Conservation (phyloP, 1,140 invertebrate genomes). For the Drosophila willistoni region DNA sequence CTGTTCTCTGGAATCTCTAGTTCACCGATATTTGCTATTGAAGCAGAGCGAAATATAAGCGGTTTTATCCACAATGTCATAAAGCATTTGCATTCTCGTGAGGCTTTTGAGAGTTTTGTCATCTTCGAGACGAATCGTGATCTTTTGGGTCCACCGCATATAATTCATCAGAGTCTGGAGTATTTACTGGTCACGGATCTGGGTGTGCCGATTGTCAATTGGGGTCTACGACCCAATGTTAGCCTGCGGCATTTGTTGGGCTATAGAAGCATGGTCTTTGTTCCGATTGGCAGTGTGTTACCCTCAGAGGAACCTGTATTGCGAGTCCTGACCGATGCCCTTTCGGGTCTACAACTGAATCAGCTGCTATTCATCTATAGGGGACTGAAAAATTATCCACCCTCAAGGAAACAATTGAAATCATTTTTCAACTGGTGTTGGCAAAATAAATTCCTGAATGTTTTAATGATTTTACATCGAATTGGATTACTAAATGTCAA, state of each 20-base stretch:
- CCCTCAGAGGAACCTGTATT: constrained; percentile 42
- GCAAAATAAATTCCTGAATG: constrained; percentile 50
- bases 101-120: constrained; percentile 16
- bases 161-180: constrained; percentile 41
- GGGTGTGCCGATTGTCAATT: constrained; percentile 35
- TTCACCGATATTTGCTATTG: background rate
- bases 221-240: constrained; percentile 29
- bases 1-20: background rate
- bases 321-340: constrained; percentile 16
- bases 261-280: constrained; percentile 35
- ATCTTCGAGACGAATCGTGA: constrained; percentile 1
- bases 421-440: constrained; percentile 62
- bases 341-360: constrained; percentile 40
- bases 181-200: constrained; percentile 42
- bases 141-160: background rate
- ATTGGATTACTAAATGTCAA: background rate
- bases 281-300: constrained; percentile 28
- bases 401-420: background rate
- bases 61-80: background rate
- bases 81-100: constrained; percentile 2
- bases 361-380: constrained; percentile 48
- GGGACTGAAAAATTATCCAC: background rate
- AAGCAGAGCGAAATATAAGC: background rate
- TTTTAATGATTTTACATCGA: constrained; percentile 31
- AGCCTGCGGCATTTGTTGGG: constrained; percentile 23